These are phyloP conservation scores for Mustela lutreola DNA, from an alignment of 2,113 vertebrate species.

Conservation along the genomic window DNA sequence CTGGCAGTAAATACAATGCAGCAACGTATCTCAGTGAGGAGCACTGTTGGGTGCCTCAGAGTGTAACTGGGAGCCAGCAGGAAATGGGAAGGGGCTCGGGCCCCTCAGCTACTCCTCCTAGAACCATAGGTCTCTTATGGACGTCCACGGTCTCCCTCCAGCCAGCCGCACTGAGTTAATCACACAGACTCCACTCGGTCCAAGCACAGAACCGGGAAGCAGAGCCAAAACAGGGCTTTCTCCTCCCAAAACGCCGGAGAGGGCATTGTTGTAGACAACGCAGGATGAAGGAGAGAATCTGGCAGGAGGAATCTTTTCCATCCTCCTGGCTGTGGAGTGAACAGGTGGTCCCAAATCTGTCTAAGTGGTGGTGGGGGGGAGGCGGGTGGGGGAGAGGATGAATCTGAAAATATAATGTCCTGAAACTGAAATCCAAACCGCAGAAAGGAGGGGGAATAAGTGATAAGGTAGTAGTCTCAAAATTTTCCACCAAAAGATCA, in stretches of 20 bases:
- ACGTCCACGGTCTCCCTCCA: not conserved
- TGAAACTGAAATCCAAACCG: conserved; percentile 40
- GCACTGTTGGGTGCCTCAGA: too few relatives aligned
- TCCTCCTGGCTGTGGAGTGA: conserved; percentile 63
- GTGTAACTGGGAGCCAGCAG: not conserved
- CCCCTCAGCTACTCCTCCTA: not conserved
- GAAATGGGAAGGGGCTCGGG: not conserved
- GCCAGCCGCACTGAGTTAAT: not conserved
- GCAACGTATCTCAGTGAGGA: not conserved
- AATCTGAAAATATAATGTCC: conserved; percentile 73
- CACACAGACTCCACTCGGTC: not conserved
- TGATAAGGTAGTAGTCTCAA: conserved; percentile 50
- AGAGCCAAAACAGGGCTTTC: not conserved
- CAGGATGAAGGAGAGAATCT: conserved; percentile 51
- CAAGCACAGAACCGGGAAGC: not conserved
- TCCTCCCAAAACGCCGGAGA: not conserved
- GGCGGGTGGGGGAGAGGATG: conserved; percentile 23
- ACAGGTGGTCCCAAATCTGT: conserved; percentile 78
- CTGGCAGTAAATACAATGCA: not conserved
- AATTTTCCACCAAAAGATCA: conserved; percentile 14
- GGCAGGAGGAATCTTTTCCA: conserved; percentile 41
- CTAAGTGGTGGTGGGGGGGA: not conserved
- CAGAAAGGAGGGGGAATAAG: conserved; percentile 35
- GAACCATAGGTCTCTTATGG: not conserved
- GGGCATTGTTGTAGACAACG: not conserved